Evolutionary conservation across 1,140 invertebrate genomes (phyloP), one percentile per base, ranked within the genome.

Genomic region (Zaprionus nigranus): DNA sequence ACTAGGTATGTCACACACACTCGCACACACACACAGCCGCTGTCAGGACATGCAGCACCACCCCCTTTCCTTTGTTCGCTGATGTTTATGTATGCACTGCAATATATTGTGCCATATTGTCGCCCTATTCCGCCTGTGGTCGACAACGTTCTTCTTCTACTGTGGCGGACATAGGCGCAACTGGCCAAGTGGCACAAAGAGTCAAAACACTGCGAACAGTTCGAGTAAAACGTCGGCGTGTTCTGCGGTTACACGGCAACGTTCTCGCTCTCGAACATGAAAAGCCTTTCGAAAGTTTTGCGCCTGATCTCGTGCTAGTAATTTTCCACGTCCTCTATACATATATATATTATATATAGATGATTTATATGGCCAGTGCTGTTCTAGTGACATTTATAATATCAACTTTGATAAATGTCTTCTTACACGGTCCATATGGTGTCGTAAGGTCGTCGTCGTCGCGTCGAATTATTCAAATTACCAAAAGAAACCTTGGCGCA

Each of bases 91-190:
- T 90, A 85, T 88, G 81, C 74, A 60, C 60, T 81, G 84, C 81
- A 87, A 88, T 87, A 87, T 88, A 79, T 76, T 88, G 78, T 85
- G 81, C 79, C 84, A 87, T 84, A 88, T 81, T 87, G 84, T 87
- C 73, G 66, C 65, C 78, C 56, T 43, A 56, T 64, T 20, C 51
- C 61, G 49, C 61, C 20, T 77, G 76, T 57, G 81, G 84, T 71
- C 75, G 46, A 51, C 46, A 12, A 17, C 70, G 70, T 72, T 57
- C 88, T 82, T 46, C n/a, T 46, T 17, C 2, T 83, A 72, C 43
- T 34, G 30, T 34, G 77, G 81, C 69, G 65, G 70, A 72, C 66
- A 80, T 85, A 81, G 82, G 82, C 82, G 26, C 60, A 51, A 53
- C 38, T 59, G 60, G 73, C 53, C 66, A 59, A 75, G 40, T 69